Base-by-base conservation (phyloP, 2,113 vertebrate species). In the Labrus mixtus region DNA sequence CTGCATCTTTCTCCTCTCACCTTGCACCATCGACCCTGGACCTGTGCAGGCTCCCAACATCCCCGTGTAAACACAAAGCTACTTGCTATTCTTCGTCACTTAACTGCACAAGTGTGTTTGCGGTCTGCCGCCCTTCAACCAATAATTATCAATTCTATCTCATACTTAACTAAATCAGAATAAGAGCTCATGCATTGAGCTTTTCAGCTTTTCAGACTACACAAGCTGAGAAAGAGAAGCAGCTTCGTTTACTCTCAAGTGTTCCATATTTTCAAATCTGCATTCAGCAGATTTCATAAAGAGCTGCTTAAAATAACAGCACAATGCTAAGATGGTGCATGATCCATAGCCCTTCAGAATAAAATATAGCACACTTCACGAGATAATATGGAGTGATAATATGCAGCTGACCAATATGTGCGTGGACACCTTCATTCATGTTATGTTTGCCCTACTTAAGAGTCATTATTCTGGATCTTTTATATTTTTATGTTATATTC, bases 21-120 rank as follows among this genome's bases (percentile, higher is more conserved):
- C 78, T 87, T 82, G 63, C 60, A 84, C 70, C 48, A 73, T 69
- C 54, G 56, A 86, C 82, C 89, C 60, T 82, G 46, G 50, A 22
- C 74, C 29, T 9, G 4, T 11, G 22, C 66, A 17, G 20, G 19
- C 69, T 72, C 39, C 54, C 33, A 85, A 72, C 73, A 68, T 68
- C 41, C 57, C 51, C 13, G 20, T 57, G 67, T 83, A 76, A 82
- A 88, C 84, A 81, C 57, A 65, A 73, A 76, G 65, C 78, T 77
- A 59, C 73, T 75, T 85, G 53, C 68, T 62, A 83, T 81, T 81
- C 72, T 80, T 20, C n/a, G 11, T 76, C 39, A 58, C 61, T 79
- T 73, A 48, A 61, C 67, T 43, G 77, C 22, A 54, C 1, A 0
- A 78, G 67, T 53, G 69, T 69, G 59, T 66, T 68, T 63, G 29